Evolutionary conservation across 2,888 invertebrate genomes (phyloP).

Genomic region (Limnephilus auricula): DNA sequence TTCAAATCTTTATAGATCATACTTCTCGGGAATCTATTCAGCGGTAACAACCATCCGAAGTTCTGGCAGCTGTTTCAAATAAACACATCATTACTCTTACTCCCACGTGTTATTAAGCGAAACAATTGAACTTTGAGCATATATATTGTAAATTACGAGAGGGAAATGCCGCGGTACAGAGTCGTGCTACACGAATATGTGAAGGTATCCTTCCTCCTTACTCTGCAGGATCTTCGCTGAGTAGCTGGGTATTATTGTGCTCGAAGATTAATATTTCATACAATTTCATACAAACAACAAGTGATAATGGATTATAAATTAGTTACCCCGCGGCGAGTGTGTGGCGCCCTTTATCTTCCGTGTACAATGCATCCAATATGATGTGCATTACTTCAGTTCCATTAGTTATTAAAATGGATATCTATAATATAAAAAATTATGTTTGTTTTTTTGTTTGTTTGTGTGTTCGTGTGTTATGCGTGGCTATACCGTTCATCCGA

Average conservation of each 20-base stretch:
- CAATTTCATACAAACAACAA: slow-evolving; percentile 61
- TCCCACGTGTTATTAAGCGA: slow-evolving; percentile 43
- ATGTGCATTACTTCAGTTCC: neutral
- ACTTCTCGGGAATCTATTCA: no score
- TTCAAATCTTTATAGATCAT: no score
- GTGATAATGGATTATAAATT: slow-evolving; percentile 66
- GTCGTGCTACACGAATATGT: slow-evolving; percentile 61
- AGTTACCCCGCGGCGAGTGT: slow-evolving; percentile 38
- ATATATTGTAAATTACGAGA: slow-evolving; percentile 53
- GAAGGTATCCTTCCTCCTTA: slow-evolving; percentile 29
- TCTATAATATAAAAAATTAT: no score
- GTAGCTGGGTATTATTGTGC: slow-evolving; percentile 48
- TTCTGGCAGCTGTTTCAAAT: neutral
- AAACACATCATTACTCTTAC: slow-evolving; percentile 41
- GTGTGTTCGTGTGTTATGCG: no score
- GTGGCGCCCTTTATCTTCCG: slow-evolving; percentile 16
- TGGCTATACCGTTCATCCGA: no score
- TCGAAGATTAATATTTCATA: slow-evolving; percentile 61
- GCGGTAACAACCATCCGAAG: neutral
- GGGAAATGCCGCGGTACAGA: slow-evolving; percentile 54
- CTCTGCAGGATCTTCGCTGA: slow-evolving; percentile 47
- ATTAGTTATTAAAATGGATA: neutral
- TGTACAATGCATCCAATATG: neutral
- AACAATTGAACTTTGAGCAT: slow-evolving; percentile 56
- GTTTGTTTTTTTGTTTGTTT: no score